Evolutionary conservation across 2,888 invertebrate genomes (phyloP), one percentile per base, ranked within the genome.

Genomic region (Pterobdella sp.): DNA sequence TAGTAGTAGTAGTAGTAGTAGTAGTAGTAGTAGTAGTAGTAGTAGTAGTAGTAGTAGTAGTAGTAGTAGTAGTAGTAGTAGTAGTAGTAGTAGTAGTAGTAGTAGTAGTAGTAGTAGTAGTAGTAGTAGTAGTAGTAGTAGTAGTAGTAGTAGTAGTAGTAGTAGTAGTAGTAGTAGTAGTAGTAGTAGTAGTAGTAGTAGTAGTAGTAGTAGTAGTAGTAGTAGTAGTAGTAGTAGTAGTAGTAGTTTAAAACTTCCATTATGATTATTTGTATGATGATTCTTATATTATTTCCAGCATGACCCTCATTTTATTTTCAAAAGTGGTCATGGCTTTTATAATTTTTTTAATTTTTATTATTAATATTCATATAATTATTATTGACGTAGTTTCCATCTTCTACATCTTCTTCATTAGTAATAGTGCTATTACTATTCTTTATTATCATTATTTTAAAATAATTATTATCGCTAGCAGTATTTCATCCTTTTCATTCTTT

Each of bases 11-110:
- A 42, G 49, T 42, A 42, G 49, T 42, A 42, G 49, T 42, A 42
- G 49, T 42, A 42, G 49, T 42, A 42, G 49, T 42, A 42, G 49
- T 42, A 42, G 49, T 42, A 42, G 49, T 42, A 42, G 49, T 42
- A 42, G 49, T 42, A 42, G 49, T 42, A 42, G 49, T 14, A 22
- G 49, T 22, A 42, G 22, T 22, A 42, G 49, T 42, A 42, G 49
- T 42, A 42, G 49, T 42, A 22, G 49, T 42, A 42, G 22, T 42
- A 42, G 49, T 42, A 42, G 49, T 42, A 42, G 49, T 42, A 42
- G 49, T 42, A 42, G 49, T 42, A 42, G 49, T 42, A 42, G 49
- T 42, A 42, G 49, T 42, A 42, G 49, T 42, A 42, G 49, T 42
- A 42, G 49, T 42, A 42, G 49, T 42, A 42, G 49, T 42, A 42